Base-by-base conservation (phyloP, 2,888 invertebrate species). In the Oscheius sp. region DNA sequence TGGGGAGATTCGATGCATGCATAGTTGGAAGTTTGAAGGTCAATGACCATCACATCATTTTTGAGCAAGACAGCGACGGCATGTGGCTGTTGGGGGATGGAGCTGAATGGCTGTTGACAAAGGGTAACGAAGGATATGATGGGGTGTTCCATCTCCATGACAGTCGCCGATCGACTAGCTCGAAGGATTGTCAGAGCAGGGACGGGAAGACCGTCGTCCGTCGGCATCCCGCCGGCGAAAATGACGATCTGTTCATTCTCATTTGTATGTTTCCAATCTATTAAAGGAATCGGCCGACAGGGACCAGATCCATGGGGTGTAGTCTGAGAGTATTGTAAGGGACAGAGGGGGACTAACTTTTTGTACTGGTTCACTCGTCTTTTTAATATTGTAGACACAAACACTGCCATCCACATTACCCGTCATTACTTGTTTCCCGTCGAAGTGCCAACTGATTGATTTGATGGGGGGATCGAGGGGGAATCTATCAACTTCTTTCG, bases 1-100 rank as follows among this genome's bases (percentile, higher is more conserved):
- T 98, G 97, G 49, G 97, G 98, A 90, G 96, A 96, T 89, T 97
- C 96, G 89, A 96, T 94, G 89, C 95, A 95, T 26, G 97, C 97
- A 89, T 95, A 98, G 22, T 89, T 89, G 82, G 47, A 68, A 41
- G 94, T 92, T 87, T 92, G 92, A 86, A 98, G 91, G 90, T 98
- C 98, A 87, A 98, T 94, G 86, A 97, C 92, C 87, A 98, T 95
- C 87, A 98, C 90, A 89, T 98, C 97, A 89, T 94, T 94, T 89
- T 95, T 94, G 82, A 98, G 91, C 71, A 98, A 91, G 82, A 97
- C 97, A 86, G 95, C 94, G 87, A 98, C 93, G 86, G 95, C 96
- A 88, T 94, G 95, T 62, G 98, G 97, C 87, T 97, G 96, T 89
- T 95, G 95, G 88, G 93, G 92, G 88, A 95, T 68, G 1, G 68